Percentiles rank a stretch among this genome's conserved stretches.
phyloP scores from a whole-genome alignment of 2,888 invertebrate genomes.

The Steromphala cineraria region DNA sequence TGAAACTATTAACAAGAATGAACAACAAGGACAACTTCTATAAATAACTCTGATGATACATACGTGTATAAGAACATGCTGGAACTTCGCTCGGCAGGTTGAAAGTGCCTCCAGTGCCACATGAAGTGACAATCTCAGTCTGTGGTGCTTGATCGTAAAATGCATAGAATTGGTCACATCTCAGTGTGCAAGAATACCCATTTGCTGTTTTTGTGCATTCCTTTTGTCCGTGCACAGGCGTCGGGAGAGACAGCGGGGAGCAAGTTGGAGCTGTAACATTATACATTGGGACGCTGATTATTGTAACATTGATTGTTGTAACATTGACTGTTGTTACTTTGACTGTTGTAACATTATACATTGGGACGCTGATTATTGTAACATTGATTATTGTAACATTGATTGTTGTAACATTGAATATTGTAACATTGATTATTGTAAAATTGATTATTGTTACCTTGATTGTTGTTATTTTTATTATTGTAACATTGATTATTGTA shows the following conservation, averaged over 20 bases:
- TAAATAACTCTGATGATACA: background rate
- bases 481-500: too few relatives aligned
- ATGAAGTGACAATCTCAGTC: conserved; percentile 11
- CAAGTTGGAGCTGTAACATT: conserved; percentile 43
- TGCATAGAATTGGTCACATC: conserved; percentile 43
- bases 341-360: too few relatives aligned
- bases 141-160: conserved; percentile 35
- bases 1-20: too few relatives aligned
- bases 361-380: too few relatives aligned
- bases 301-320: too few relatives aligned
- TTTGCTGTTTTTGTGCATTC: conserved; percentile 27
- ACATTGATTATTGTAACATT: too few relatives aligned
- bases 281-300: background rate
- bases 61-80: conserved; percentile 31
- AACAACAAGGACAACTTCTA: too few relatives aligned
- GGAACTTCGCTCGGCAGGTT: background rate
- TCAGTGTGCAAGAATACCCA: conserved; percentile 44
- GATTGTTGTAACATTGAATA: too few relatives aligned
- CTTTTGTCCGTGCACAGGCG: conserved; percentile 43
- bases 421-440: too few relatives aligned
- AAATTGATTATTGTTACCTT: too few relatives aligned
- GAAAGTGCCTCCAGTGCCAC: conserved; percentile 29
- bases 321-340: too few relatives aligned
- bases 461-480: too few relatives aligned
- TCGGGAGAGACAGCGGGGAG: conserved; percentile 42